Conservation (phyloP, 1,140 invertebrate genomes). For the Atopsyche davidsoni region DNA sequence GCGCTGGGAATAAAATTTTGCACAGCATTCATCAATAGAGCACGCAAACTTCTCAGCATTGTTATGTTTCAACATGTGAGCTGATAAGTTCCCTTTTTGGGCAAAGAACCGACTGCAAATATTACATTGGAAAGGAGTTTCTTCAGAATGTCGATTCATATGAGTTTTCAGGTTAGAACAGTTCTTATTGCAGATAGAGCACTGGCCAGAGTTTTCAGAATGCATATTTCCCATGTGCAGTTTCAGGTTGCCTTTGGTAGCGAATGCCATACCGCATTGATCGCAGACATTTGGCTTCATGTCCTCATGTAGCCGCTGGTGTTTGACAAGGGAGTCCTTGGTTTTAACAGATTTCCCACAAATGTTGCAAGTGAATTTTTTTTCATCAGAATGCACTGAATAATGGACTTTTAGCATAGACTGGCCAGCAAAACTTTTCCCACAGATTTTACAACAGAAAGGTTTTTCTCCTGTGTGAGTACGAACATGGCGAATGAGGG, state of each 20-base stretch:
- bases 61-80: slow-evolving; percentile 54
- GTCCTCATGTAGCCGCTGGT: slow-evolving; percentile 40
- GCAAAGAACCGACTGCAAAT: slow-evolving; percentile 40
- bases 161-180: slow-evolving; percentile 61
- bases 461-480: slow-evolving; percentile 70
- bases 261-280: slow-evolving; percentile 57
- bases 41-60: slow-evolving; percentile 20
- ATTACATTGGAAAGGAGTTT: slow-evolving; percentile 63
- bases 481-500: slow-evolving; percentile 48
- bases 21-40: slow-evolving; percentile 9
- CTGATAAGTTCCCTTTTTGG: slow-evolving; percentile 34
- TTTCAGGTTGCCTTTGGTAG: slow-evolving; percentile 45
- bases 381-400: slow-evolving; percentile 57
- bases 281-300: slow-evolving; percentile 53
- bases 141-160: slow-evolving; percentile 63
- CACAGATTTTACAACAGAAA: slow-evolving; percentile 56
- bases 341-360: slow-evolving; percentile 58
- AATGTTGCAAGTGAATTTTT: slow-evolving; percentile 61
- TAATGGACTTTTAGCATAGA: slow-evolving; percentile 41
- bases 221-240: slow-evolving; percentile 24
- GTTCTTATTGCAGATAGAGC: slow-evolving; percentile 47
- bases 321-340: slow-evolving; percentile 41
- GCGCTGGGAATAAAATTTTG: slow-evolving; percentile 12
- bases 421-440: slow-evolving; percentile 54
- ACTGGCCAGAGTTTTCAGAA: slow-evolving; percentile 29